Percentiles rank a stretch among this genome's conserved stretches.
Evolutionary conservation across 2,113 vertebrate genomes (phyloP).

Genomic region (Trachemys scripta): DNA sequence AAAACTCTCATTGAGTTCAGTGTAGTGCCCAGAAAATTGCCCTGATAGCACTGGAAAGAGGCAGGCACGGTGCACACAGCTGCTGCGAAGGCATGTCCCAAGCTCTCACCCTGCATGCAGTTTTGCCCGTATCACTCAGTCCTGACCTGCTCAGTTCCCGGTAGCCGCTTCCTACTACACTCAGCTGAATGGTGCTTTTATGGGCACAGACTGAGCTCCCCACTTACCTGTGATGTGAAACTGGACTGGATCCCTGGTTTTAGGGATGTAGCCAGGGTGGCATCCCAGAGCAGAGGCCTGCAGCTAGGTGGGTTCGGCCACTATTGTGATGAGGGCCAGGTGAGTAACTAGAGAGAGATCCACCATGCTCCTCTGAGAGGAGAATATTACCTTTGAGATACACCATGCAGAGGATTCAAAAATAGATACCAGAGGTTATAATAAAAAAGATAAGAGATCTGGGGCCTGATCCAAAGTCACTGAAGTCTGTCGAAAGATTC

Average conservation of each 20-base stretch:
- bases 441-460: background rate
- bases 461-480: background rate
- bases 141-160: fast-evolving
- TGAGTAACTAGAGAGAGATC: background rate
- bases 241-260: background rate
- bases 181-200: background rate
- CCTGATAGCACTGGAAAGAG: background rate
- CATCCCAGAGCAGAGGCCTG: background rate
- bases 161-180: fast-evolving
- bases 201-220: background rate
- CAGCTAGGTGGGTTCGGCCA: background rate
- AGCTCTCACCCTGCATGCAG: background rate
- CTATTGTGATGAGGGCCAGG: too few species aligned
- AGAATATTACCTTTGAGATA: background rate
- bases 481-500: background rate
- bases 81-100: background rate
- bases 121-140: background rate
- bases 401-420: background rate
- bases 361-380: background rate
- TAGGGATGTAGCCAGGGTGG: background rate
- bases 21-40: background rate
- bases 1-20: background rate
- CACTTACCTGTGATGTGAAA: fast-evolving
- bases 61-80: fast-evolving
- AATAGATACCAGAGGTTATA: background rate